Evolutionary conservation across 2,888 invertebrate species (phyloP).

Genomic region (Agelastica alni): DNA sequence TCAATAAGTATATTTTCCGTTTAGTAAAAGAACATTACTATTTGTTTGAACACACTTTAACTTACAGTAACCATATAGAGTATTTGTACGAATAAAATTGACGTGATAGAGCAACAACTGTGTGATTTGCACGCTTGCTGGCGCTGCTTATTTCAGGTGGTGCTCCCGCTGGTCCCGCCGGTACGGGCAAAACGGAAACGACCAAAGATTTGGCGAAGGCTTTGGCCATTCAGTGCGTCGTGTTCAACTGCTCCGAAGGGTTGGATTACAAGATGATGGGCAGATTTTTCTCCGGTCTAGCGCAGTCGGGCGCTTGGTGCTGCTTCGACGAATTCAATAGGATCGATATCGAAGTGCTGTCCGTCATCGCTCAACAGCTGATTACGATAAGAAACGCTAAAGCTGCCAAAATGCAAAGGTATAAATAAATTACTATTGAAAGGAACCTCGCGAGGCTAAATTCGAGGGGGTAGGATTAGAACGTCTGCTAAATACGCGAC

Average conservation of each 20-base stretch:
- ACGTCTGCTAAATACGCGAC: no score
- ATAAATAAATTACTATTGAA: no score
- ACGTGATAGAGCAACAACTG: no score
- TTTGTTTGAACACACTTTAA: no score
- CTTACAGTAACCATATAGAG: no score
- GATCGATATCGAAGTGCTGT: constrained; percentile 87
- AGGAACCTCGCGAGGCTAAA: no score
- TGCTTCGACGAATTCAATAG: constrained; percentile 93
- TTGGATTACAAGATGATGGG: constrained; percentile 84
- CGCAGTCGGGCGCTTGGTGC: constrained; percentile 90
- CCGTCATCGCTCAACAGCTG: constrained; percentile 87
- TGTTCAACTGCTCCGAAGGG: constrained; percentile 89
- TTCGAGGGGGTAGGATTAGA: no score
- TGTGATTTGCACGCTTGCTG: no score
- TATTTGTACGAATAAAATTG: no score
- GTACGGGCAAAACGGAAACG: constrained; percentile 90
- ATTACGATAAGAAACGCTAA: constrained; percentile 89
- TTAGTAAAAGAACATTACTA: no score
- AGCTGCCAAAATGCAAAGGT: constrained; percentile 65
- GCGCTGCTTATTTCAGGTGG: constrained; percentile 74
- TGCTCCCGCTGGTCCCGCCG: constrained; percentile 87
- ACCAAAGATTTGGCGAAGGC: constrained; percentile 89
- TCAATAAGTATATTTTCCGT: no score
- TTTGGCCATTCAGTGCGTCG: constrained; percentile 86
- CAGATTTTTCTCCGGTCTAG: constrained; percentile 84